A percentile compares a stretch with the other conserved stretches of the same genome.
Conservation (phyloP, 2,113 vertebrate genomes). For the Chaenocephalus aceratus region DNA sequence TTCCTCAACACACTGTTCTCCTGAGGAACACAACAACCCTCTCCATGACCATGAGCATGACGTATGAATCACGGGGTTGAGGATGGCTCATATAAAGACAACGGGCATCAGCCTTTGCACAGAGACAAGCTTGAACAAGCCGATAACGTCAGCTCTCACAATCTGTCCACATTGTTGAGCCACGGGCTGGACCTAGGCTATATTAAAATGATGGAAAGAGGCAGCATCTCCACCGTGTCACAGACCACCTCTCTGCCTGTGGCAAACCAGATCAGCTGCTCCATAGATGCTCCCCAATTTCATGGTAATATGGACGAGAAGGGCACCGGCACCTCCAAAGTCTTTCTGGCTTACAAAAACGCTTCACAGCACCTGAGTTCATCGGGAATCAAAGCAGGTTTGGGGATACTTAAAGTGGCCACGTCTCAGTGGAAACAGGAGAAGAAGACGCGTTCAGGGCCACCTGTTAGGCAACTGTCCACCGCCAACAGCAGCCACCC, state of each 20-base stretch:
- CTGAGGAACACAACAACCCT: conserved; percentile 27
- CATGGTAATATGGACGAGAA: conserved; percentile 45
- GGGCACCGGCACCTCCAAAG: conserved; percentile 58
- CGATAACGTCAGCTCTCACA: neutral
- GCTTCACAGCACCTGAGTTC: conserved; percentile 73
- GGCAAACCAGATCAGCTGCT: conserved; percentile 34
- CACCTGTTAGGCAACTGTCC: conserved; percentile 39
- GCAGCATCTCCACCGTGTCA: conserved; percentile 24
- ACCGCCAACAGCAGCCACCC: conserved; percentile 29
- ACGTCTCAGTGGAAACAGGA: conserved; percentile 81
- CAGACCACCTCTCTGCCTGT: conserved; percentile 29
- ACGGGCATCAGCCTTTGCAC: conserved; percentile 23
- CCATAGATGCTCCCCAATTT: conserved; percentile 24
- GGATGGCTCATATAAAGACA: conserved; percentile 52
- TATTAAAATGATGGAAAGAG: conserved; percentile 41
- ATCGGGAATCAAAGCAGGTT: conserved; percentile 76
- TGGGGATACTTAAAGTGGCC: conserved; percentile 79
- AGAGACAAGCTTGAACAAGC: neutral
- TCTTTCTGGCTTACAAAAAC: conserved; percentile 74
- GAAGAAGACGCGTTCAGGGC: conserved; percentile 63
- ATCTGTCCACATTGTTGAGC: neutral
- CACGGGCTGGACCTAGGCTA: neutral
- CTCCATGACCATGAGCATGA: conserved; percentile 68
- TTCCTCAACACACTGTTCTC: conserved; percentile 58
- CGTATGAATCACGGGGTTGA: conserved; percentile 28